Evolutionary conservation across 1,140 invertebrate genomes (phyloP).

Genomic region (Sarcophaga peregrina): DNA sequence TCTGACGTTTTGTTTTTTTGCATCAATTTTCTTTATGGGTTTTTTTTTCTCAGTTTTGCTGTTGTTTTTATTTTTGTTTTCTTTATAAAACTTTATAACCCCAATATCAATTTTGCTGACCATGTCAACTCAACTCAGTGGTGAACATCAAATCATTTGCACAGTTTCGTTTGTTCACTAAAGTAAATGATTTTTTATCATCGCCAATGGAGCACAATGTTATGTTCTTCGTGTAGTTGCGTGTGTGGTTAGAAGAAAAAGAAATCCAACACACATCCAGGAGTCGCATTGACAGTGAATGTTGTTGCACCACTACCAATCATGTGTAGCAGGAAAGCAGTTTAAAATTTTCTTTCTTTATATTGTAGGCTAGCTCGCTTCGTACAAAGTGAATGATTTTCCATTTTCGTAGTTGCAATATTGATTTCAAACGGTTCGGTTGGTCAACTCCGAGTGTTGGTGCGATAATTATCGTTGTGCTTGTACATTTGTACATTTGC

Average conservation of each 20-base stretch:
- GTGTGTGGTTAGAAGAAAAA: too few relatives aligned
- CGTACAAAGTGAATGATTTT: conserved; percentile 8
- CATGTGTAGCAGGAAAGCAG: conserved; percentile 1
- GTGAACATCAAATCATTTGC: background rate
- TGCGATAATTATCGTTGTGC: too few relatives aligned
- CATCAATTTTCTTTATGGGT: too few relatives aligned
- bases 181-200: background rate
- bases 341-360: conserved; percentile 18
- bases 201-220: too few relatives aligned
- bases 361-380: background rate
- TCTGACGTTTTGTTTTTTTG: too few relatives aligned
- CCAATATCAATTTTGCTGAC: conserved; percentile 1
- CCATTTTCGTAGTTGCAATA: conserved; percentile 40
- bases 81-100: background rate
- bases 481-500: too few relatives aligned
- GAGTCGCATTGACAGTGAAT: conserved; percentile 33
- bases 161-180: background rate
- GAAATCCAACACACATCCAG: background rate
- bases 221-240: too few relatives aligned
- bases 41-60: too few relatives aligned
- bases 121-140: background rate
- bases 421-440: conserved; percentile 42
- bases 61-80: too few relatives aligned
- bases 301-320: background rate
- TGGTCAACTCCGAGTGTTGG: background rate